Percentiles rank a stretch among this genome's conserved stretches.
Conservation (phyloP, 1,140 invertebrate genomes). For the Liolophura sinensis region DNA sequence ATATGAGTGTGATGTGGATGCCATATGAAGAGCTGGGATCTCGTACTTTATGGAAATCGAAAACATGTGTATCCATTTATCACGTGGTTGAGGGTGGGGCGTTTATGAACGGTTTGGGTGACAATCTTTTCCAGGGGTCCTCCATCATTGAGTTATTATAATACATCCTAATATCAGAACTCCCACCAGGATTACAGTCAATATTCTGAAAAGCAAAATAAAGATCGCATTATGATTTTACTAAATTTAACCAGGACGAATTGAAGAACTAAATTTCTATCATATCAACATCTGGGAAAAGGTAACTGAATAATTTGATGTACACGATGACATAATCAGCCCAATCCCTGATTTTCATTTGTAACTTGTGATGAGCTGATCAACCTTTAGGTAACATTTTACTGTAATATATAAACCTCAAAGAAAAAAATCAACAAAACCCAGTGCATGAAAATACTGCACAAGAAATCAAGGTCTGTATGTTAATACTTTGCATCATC, state of each 20-base stretch:
- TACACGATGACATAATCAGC: conserved; percentile 1
- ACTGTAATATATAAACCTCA: too few species aligned
- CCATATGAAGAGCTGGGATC: too few species aligned
- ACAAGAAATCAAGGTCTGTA: too few species aligned
- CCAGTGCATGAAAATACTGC: too few species aligned
- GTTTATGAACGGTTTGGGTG: conserved; percentile 25
- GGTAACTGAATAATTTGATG: background rate
- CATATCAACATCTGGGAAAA: background rate
- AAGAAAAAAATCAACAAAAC: too few species aligned
- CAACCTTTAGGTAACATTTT: too few species aligned
- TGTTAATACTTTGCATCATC: too few species aligned
- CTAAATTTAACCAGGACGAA: background rate
- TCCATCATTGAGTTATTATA: conserved; percentile 39
- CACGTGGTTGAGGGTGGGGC: conserved; percentile 8
- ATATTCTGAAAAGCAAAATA: conserved; percentile 22
- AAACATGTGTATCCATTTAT: background rate
- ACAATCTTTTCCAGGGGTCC: conserved; percentile 37
- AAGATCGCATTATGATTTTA: conserved; percentile 6
- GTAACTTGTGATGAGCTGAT: too few species aligned
- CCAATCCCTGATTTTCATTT: background rate
- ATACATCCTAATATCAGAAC: conserved; percentile 35
- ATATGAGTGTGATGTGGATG: too few species aligned
- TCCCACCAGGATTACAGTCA: conserved; percentile 33
- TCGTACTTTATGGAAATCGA: too few species aligned
- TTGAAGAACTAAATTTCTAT: background rate